Evolutionary conservation across 1,140 invertebrate species (phyloP).

Genomic region (Forficula auricularia): DNA sequence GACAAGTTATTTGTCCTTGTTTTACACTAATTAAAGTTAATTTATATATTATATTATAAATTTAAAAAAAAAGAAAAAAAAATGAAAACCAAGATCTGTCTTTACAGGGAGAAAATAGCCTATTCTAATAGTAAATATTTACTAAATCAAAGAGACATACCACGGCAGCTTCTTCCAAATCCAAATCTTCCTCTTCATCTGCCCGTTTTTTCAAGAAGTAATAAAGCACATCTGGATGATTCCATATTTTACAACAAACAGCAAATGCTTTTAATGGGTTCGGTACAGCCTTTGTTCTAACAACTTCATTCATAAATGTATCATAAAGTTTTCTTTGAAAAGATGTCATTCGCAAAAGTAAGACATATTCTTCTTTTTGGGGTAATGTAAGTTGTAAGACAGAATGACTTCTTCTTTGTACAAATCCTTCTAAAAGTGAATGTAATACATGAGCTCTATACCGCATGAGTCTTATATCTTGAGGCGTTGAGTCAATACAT

Average conservation of each 20-base stretch:
- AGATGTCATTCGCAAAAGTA: constrained; percentile 69
- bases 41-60: too few species aligned
- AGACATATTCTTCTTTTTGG: constrained; percentile 79
- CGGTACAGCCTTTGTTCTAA: constrained; percentile 64
- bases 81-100: too few species aligned
- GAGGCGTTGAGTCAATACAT: constrained; percentile 78
- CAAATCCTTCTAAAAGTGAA: constrained; percentile 76
- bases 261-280: constrained; percentile 97
- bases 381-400: constrained; percentile 74
- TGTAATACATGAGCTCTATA: constrained; percentile 79
- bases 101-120: too few species aligned
- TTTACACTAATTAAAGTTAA: too few species aligned
- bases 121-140: too few species aligned
- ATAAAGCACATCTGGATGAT: constrained; percentile 93
- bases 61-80: too few species aligned
- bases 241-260: constrained; percentile 99
- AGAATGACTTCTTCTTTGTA: constrained; percentile 74
- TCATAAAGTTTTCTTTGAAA: constrained; percentile 78
- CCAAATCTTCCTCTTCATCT: constrained; percentile 73
- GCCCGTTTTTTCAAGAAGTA: constrained; percentile 73
- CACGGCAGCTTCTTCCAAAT: constrained; percentile 60
- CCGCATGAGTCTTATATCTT: constrained; percentile 76
- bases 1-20: too few species aligned
- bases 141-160: too few species aligned
- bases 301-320: constrained; percentile 80